Evolutionary conservation across 2,888 invertebrate species (phyloP).

Genomic region (Penaeus monodon): DNA sequence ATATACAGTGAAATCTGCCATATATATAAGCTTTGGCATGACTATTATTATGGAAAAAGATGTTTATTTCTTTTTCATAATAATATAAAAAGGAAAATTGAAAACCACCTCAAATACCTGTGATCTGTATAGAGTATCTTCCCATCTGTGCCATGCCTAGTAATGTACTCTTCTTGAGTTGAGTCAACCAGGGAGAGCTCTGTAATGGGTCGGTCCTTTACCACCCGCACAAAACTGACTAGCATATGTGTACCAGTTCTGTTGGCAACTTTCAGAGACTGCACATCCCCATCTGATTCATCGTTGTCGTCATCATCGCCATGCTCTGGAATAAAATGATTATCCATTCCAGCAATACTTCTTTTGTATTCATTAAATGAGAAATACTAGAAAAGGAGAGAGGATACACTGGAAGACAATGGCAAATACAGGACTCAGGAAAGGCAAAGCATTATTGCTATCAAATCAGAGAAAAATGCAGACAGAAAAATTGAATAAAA

Average conservation of each 20-base stretch:
- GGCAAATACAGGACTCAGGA: no score
- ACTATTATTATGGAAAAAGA: no score
- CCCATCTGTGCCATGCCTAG: slow-evolving; percentile 89
- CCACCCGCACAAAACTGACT: slow-evolving; percentile 77
- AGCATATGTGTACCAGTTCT: slow-evolving; percentile 65
- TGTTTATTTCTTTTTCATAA: no score
- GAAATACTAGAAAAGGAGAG: background rate
- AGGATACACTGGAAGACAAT: no score
- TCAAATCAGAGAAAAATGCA: no score
- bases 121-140: slow-evolving; percentile 91
- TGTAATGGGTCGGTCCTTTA: slow-evolving; percentile 80
- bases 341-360: background rate
- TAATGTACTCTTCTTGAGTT: slow-evolving; percentile 87
- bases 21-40: no score
- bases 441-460: no score
- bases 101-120: slow-evolving; percentile 68
- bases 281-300: background rate
- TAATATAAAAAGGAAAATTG: background rate
- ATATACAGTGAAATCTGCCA: background rate
- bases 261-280: background rate
- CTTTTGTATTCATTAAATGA: background rate
- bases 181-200: slow-evolving; percentile 77
- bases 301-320: slow-evolving; percentile 3
- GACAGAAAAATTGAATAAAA: no score
- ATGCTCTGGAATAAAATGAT: no score